Evolutionary conservation across 1,140 invertebrate genomes (phyloP).

Genomic region (Penaeus vannamei): DNA sequence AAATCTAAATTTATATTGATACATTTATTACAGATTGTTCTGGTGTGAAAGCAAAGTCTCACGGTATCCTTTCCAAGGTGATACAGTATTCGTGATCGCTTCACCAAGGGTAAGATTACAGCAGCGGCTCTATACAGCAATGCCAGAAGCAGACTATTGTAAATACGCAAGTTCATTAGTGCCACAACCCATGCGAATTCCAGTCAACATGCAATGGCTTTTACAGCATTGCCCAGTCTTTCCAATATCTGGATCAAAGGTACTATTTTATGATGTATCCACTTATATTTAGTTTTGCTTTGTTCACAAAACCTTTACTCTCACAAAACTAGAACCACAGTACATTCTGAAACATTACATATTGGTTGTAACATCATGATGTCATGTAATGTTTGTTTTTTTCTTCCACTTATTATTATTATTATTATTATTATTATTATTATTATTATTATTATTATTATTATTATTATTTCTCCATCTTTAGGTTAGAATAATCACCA

Average conservation of each 20-base stretch:
- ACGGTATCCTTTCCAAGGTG: too few species aligned
- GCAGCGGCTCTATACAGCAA: not conserved
- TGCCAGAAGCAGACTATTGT: not conserved
- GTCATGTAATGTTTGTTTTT: too few species aligned
- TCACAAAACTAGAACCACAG: not conserved
- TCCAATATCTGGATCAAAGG: conserved; percentile 36
- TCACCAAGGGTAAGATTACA: too few species aligned
- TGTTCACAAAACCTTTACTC: not conserved
- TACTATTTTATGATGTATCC: not conserved
- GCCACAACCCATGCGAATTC: not conserved
- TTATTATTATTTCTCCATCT: not conserved
- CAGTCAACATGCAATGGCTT: conserved; percentile 3
- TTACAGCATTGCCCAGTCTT: conserved; percentile 31
- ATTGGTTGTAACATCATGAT: too few species aligned
- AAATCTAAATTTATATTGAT: too few species aligned
- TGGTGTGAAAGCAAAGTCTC: too few species aligned
- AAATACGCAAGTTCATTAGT: not conserved
- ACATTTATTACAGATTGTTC: too few species aligned
- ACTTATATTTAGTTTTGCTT: not conserved
- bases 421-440: not conserved
- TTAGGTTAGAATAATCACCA: conserved; percentile 80
- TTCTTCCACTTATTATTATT: not conserved
- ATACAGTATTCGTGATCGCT: too few species aligned
- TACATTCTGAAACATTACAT: too few species aligned
- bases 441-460: not conserved